Base-by-base conservation (phyloP, 2,797 vertebrate species). In the Esox masquinongy region DNA sequence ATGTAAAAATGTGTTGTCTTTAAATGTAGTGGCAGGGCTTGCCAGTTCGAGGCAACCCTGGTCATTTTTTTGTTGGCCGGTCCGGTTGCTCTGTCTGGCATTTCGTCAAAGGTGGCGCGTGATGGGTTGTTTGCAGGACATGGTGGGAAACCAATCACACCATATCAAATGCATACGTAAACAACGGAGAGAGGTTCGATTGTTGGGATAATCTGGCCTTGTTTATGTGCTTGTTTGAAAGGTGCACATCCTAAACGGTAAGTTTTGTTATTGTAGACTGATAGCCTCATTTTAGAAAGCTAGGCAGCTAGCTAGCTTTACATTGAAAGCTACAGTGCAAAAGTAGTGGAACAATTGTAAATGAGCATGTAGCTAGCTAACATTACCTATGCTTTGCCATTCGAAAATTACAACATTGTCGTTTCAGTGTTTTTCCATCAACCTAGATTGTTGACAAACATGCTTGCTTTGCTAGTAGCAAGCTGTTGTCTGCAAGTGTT, bases 21-120 rank as follows among this genome's bases (percentile, higher is more conserved):
- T 31, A 31, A 43, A 43, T 14, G 43, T 47, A 14, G 12, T 2
- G 43, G 12, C 43, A 47, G 11, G 9, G 43, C 9, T 47, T 11
- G 43, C 43, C 43, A 47, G 43, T 3, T 61, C n/a, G 56, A 61
- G 9, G 24, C 56, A 67, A 67, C 56, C 53, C 61, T 74, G 56
- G 74, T 70, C 26, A 19, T 86, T 92, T 93, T 89, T 17, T 72
- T 11, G 91, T 94, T 91, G 93, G 92, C 92, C 14, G 2, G 79
- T 78, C 74, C 19, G 76, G 43, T 47, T 47, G 43, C 4, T 66
- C 84, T 90, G 92, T 93, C 92, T 93, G 92, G 87, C 74, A 74
- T 72, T 74, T 68, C 43, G 69, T 94, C 56, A 94, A 94, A 94
- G 92, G 92, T 56, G 85, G 73, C 83, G 87, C 79, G 82, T 76